Base-by-base conservation (phyloP, 2,888 invertebrate species). In the Corbicula japonica region DNA sequence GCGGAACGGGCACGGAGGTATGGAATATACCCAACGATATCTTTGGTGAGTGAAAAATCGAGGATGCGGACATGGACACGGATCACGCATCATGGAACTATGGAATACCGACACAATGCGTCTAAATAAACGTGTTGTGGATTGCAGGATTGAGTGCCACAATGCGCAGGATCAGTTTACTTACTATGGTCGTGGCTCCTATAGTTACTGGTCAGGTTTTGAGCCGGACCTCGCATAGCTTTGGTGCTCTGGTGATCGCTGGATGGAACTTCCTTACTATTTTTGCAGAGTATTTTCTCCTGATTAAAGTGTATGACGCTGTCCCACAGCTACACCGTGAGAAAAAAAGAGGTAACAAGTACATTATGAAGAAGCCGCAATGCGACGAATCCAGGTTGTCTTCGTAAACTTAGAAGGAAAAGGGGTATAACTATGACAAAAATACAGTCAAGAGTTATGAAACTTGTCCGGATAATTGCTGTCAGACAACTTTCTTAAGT, bases 181-280 rank as follows among this genome's bases (percentile, higher is more conserved):
- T 91, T 3, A 93, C 94, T 8, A 93, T 93, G 84, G 92, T 94
- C 32, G 66, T 95, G 28, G 93, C 94, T 1, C 95, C 95, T 0
- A 89, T 94, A 18, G 89, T 93, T 12, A 94, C 94, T 1, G 95
- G 94, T 23, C 92, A 94, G 75, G 88, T 95, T n/a, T 93, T 94
- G 91, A 91, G 92, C 2, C 87, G 83, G 23, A 78, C 86, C 2
- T 85, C 88, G 1, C 78, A 87, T 38, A 69, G 88, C 35, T 74
- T 85, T 23, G 90, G 91, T 4, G 93, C 93, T 5, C 69, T 93
- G 2, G 88, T 92, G 52, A 89, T 94, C 28, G 92, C 92, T 4
- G 87, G 66, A 4, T 94, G 94, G 95, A 95, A 95, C 86, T 61
- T 94, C 4, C 62, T 93, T 18, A 94, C 94, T 2, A 92, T 94